Conservation (phyloP, 2,797 vertebrate species). For the Chloroceryle inda region DNA sequence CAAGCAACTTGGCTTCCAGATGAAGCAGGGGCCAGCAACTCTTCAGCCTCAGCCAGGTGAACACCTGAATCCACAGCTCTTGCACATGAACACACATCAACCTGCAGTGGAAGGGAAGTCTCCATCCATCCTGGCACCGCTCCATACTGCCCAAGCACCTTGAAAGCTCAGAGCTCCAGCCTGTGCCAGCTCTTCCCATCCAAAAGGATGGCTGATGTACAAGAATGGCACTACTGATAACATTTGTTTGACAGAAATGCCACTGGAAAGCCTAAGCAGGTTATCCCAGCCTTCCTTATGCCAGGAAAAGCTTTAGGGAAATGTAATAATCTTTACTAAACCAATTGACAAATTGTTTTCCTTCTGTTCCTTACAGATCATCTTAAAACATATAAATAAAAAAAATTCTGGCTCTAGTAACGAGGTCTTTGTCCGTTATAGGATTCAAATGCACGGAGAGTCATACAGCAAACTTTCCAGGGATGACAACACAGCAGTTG, state of each 20-base stretch:
- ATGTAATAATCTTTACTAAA: neutral
- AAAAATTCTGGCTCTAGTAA: neutral
- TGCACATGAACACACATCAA: rapidly evolving
- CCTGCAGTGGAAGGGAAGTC: neutral
- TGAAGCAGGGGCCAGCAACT: neutral
- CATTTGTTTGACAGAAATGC: neutral
- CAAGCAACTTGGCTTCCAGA: neutral
- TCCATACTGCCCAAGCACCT: neutral
- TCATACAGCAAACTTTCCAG: neutral
- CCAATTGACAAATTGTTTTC: neutral
- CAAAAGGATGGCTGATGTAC: neutral
- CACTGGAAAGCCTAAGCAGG: neutral
- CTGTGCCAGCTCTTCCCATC: neutral
- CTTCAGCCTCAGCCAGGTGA: neutral
- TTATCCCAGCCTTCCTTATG: neutral
- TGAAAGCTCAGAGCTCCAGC: neutral
- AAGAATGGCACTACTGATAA: neutral
- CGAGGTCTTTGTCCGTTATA: neutral
- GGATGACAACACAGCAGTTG: neutral
- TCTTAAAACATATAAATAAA: neutral
- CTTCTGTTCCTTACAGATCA: neutral
- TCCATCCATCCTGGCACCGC: too few species aligned
- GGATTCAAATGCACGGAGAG: neutral
- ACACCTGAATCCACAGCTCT: neutral
- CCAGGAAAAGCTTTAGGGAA: neutral